phyloP scores from a whole-genome alignment of 2,888 invertebrate genomes.

The Drosophila infuscata region DNA sequence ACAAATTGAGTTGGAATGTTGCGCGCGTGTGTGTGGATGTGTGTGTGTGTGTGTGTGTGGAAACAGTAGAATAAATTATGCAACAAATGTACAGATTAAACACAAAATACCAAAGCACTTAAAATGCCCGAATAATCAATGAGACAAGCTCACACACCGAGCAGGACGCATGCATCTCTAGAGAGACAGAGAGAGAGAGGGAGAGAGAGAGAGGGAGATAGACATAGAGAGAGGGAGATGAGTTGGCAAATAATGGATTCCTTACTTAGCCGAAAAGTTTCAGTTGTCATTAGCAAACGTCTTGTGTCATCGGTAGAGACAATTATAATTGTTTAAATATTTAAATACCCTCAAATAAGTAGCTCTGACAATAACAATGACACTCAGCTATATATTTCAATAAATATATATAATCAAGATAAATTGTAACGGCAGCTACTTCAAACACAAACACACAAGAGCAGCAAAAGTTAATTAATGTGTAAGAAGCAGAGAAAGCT shows the following conservation, averaged over 20 bases:
- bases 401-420: background rate
- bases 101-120: conserved; percentile 78
- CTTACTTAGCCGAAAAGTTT: background rate
- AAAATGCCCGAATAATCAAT: conserved; percentile 72
- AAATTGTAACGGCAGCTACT: background rate
- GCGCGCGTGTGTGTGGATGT: background rate
- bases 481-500: background rate
- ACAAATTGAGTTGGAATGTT: conserved; percentile 7
- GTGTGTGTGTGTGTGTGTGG: conserved; percentile 4
- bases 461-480: background rate
- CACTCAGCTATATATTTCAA: background rate
- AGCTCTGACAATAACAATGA: conserved; percentile 20
- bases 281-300: conserved; percentile 31
- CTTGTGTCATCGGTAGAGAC: conserved; percentile 42
- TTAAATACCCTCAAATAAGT: conserved; percentile 38
- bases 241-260: conserved; percentile 12
- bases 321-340: conserved; percentile 68
- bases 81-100: conserved; percentile 79
- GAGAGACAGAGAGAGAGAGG: background rate
- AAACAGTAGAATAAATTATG: conserved; percentile 67
- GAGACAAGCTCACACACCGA: conserved; percentile 22
- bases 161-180: background rate
- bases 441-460: background rate
- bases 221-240: background rate
- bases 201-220: background rate